phyloP scores from a whole-genome alignment of 2,113 vertebrate genomes.

The Phaethon lepturus region DNA sequence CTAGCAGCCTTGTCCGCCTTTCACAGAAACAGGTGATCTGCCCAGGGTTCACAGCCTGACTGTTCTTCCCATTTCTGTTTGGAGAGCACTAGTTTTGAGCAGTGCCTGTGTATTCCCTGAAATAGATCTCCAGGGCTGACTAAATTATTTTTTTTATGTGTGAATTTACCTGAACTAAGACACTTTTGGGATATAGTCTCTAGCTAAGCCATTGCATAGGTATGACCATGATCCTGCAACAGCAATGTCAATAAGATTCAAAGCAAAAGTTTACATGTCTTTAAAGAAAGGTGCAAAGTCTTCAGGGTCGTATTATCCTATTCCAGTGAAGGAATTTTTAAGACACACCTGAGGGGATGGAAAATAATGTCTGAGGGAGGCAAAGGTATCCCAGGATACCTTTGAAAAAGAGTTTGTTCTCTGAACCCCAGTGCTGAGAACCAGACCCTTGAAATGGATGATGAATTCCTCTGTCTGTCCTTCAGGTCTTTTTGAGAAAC shows the following conservation, averaged over 20 bases:
- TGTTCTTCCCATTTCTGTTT: neutral
- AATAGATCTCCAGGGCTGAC: neutral
- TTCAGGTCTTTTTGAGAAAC: neutral
- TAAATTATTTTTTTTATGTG: neutral
- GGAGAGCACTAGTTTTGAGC: neutral
- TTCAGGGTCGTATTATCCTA: neutral
- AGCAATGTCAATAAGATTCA: neutral
- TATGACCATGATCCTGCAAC: neutral
- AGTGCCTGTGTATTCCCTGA: neutral
- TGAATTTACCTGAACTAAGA: neutral
- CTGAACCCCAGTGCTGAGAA: neutral
- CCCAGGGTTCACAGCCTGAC: neutral
- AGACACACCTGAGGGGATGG: neutral
- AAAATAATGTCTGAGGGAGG: neutral
- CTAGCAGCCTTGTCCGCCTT: neutral
- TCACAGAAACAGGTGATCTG: neutral
- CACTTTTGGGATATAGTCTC: neutral
- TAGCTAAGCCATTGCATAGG: neutral
- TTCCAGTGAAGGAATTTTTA: neutral
- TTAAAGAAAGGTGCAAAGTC: neutral
- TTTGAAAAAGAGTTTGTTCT: neutral
- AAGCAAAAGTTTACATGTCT: neutral
- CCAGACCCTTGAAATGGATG: rapidly evolving
- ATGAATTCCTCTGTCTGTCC: neutral
- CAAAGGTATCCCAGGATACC: neutral